Evolutionary conservation across 2,888 invertebrate genomes (phyloP).

Genomic region (Pterostichus madidus): DNA sequence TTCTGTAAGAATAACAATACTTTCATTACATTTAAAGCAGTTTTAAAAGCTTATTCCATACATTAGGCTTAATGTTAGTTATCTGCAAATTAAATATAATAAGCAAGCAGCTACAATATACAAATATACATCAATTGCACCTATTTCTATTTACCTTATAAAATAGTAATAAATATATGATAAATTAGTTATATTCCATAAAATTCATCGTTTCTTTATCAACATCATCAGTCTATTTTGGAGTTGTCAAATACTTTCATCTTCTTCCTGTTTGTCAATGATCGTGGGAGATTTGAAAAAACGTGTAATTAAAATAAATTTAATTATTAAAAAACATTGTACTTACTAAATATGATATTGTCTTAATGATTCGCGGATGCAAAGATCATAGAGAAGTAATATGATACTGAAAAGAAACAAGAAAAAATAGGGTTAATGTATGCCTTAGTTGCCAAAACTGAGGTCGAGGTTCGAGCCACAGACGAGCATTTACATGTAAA

Average conservation of each 20-base stretch:
- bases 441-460: slow-evolving; percentile 9
- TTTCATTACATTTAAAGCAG: slow-evolving; percentile 23
- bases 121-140: background rate
- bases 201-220: slow-evolving; percentile 16
- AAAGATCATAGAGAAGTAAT: slow-evolving; percentile 19
- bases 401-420: slow-evolving; percentile 27
- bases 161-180: slow-evolving; percentile 43
- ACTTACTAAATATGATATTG: background rate
- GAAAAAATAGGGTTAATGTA: slow-evolving; percentile 27
- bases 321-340: background rate
- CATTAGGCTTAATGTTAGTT: slow-evolving; percentile 24
- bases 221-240: slow-evolving; percentile 30
- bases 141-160: slow-evolving; percentile 52
- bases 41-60: slow-evolving; percentile 19
- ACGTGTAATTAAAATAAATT: slow-evolving; percentile 2
- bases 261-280: slow-evolving; percentile 19
- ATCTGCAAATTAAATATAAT: slow-evolving; percentile 53
- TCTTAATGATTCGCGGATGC: slow-evolving; percentile 8
- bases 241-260: slow-evolving; percentile 49
- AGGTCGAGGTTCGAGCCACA: too few species aligned
- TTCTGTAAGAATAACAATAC: slow-evolving; percentile 9
- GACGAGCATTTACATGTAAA: slow-evolving; percentile 31
- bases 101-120: slow-evolving; percentile 52
- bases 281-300: slow-evolving; percentile 52
- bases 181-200: slow-evolving; percentile 30